Conservation (phyloP, 1,140 invertebrate genomes). For the Trichonephila inaurata region DNA sequence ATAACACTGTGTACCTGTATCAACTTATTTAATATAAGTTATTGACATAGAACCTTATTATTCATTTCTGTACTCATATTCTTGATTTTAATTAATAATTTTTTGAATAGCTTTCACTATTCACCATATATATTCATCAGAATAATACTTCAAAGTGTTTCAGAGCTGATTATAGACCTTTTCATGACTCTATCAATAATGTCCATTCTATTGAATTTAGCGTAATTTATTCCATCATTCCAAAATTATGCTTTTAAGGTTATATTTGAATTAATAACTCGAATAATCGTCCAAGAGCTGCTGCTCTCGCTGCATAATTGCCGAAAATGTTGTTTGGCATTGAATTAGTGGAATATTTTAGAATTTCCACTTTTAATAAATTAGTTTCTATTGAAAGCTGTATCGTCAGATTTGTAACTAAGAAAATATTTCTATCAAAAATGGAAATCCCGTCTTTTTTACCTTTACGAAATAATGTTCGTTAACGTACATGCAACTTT, state of each 20-base stretch:
- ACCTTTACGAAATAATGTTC: not conserved
- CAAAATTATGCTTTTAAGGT: not conserved
- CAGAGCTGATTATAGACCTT: too few species aligned
- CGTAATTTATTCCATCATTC: constrained; percentile 4
- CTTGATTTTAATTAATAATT: too few species aligned
- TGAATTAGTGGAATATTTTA: constrained; percentile 14
- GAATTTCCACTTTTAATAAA: not conserved
- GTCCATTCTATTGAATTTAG: not conserved
- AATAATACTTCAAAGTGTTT: too few species aligned
- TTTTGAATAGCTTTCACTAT: too few species aligned
- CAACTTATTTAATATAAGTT: too few species aligned
- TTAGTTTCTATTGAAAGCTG: not conserved
- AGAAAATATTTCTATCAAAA: not conserved
- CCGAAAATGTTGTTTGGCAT: not conserved
- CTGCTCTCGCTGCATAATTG: not conserved
- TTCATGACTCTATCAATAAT: too few species aligned
- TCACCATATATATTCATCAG: too few species aligned
- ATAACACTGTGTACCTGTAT: too few species aligned
- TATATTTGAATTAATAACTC: not conserved
- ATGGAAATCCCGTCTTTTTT: not conserved
- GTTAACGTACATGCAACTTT: too few species aligned
- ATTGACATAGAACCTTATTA: too few species aligned
- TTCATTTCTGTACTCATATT: too few species aligned
- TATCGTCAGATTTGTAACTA: not conserved
- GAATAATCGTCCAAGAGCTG: not conserved